A percentile compares a stretch with the other conserved stretches of the same genome.
phyloP scores from a whole-genome alignment of 2,797 vertebrate genomes.

The Amblyopsis hoosieri region DNA sequence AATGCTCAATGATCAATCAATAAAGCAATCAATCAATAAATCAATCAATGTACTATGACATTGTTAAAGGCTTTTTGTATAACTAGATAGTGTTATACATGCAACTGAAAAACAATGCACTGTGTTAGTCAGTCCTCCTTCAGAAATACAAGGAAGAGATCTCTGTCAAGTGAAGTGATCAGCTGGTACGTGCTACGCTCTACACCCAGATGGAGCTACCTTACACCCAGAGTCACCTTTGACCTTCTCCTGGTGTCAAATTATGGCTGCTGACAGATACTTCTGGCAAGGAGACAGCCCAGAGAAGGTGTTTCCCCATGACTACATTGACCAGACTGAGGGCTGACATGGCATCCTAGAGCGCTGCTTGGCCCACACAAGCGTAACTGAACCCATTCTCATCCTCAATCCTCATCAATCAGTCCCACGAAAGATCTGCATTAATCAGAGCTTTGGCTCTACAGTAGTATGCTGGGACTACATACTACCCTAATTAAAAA shows the following conservation, averaged over 20 bases:
- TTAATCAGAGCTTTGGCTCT: slow-evolving; percentile 21
- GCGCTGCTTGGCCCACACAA: slow-evolving; percentile 24
- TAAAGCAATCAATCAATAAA: no score
- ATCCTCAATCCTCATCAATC: slow-evolving; percentile 17
- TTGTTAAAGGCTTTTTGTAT: no score
- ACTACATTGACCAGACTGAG: slow-evolving; percentile 26
- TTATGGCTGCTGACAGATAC: slow-evolving; percentile 59
- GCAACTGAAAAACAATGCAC: slow-evolving; percentile 16
- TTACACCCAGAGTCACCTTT: slow-evolving; percentile 63
- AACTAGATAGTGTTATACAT: neutral
- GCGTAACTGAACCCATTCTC: slow-evolving; percentile 33
- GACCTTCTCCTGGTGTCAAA: slow-evolving; percentile 71
- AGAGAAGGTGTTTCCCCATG: slow-evolving; percentile 72
- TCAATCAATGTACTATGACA: no score
- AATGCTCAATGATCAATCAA: no score
- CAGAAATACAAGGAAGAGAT: slow-evolving; percentile 10
- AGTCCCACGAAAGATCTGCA: slow-evolving; percentile 27
- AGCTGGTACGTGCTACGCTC: slow-evolving; percentile 17
- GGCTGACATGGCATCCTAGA: slow-evolving; percentile 39
- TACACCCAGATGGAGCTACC: slow-evolving; percentile 42
- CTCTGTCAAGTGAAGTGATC: slow-evolving; percentile 11
- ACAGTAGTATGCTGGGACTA: slow-evolving; percentile 6
- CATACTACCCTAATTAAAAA: slow-evolving; percentile 17
- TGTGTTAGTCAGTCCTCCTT: slow-evolving; percentile 10
- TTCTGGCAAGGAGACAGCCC: slow-evolving; percentile 64